Evolutionary conservation across 2,888 invertebrate species (phyloP), one percentile per base, ranked within the genome.

Genomic region (Watsonalla binaria): DNA sequence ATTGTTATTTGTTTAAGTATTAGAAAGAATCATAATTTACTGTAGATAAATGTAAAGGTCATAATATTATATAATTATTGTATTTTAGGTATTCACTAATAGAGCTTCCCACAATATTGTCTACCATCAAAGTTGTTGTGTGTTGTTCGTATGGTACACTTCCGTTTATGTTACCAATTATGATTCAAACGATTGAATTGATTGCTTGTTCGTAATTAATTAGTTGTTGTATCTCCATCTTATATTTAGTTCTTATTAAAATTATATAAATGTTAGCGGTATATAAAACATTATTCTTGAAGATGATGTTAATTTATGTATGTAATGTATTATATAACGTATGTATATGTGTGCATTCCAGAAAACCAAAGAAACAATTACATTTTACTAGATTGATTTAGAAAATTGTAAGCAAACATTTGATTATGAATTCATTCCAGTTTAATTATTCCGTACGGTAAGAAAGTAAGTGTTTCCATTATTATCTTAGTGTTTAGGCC

Each of bases 31-130:
- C 59, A 74, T 80, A 76, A 80, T 80, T 86, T 81, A 82, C 72
- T 76, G 74, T 84, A 84, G 81, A 73, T 65, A 72, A 69, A 72
- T 80, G 73, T 78, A 79, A 78, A 76, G 71, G 74, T 66, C 69
- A 70, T 80, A 82, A 69, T 74, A 72, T 75, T 42, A 42, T 11
- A 24, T 24, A 71, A 74, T 75, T 62, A 69, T 59, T 59, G 54
- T 70, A 72, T 63, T 72, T 66, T 86, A 84, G 80, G 75, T 81
- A 75, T 84, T 83, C 79, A 79, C 74, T 72, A 78, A 82, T 84
- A 86, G 90, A 84, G 90, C 89, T 90, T 90, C 90, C 90, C 74
- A 75, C 72, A 68, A 72, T 74, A 69, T 76, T 74, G 84, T 85
- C 82, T 84, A 76, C 80, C 81, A 80, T 76, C 68, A 68, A 59